Evolutionary conservation across 2,113 vertebrate genomes (phyloP).

Genomic region (Neogale vison): DNA sequence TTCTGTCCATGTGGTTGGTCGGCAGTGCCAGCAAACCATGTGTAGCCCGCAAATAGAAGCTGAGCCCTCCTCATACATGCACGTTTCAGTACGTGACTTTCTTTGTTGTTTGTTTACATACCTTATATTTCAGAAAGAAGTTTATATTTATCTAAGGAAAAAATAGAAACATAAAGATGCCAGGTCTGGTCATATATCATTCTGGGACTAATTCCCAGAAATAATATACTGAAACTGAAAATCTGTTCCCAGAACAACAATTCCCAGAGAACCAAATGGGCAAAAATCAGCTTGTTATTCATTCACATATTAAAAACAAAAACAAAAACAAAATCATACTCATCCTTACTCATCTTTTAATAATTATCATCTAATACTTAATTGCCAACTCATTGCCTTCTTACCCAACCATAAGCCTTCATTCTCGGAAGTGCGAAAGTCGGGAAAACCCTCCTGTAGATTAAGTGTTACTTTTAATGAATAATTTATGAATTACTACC

Average conservation of each 20-base stretch:
- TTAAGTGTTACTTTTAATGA: background rate
- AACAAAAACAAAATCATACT: background rate
- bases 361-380: background rate
- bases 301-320: background rate
- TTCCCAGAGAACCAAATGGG: background rate
- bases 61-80: background rate
- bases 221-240: slow-evolving; percentile 38
- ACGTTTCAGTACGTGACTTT: background rate
- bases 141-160: slow-evolving; percentile 9
- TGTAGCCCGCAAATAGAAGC: background rate
- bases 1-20: background rate
- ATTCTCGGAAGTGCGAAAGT: background rate
- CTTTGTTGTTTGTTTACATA: background rate
- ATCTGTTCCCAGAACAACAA: background rate
- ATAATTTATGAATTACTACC: background rate
- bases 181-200: background rate
- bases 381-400: background rate
- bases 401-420: background rate
- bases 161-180: background rate
- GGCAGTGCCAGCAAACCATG: background rate
- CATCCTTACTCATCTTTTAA: background rate
- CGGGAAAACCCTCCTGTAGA: background rate
- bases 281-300: slow-evolving; percentile 13
- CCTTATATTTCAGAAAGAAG: background rate
- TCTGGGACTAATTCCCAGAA: slow-evolving; percentile 48